phyloP scores from a whole-genome alignment of 1,140 invertebrate genomes.

The Pogonognathellus flavescens region DNA sequence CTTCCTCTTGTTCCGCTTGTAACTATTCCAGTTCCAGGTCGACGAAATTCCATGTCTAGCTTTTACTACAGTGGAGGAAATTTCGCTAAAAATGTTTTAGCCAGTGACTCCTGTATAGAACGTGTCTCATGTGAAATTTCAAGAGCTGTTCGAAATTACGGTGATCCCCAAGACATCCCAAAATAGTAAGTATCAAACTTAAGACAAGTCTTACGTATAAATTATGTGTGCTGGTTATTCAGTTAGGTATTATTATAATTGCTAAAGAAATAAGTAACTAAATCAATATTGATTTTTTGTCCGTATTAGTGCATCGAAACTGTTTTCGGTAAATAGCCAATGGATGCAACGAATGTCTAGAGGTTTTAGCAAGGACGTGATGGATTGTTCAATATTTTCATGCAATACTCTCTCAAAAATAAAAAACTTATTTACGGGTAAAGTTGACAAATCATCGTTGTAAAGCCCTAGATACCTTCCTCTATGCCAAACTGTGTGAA shows the following conservation, averaged over 20 bases:
- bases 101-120: constrained; percentile 49
- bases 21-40: not conserved
- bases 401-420: not conserved
- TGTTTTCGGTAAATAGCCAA: not conserved
- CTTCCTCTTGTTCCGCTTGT: not conserved
- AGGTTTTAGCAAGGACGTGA: not conserved
- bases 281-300: not conserved
- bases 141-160: constrained; percentile 26
- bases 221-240: too few relatives aligned
- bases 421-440: not conserved
- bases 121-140: constrained; percentile 56
- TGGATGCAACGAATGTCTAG: constrained; percentile 6
- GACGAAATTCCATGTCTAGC: constrained; percentile 8
- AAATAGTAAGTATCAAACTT: constrained; percentile 4
- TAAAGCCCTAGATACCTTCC: too few relatives aligned
- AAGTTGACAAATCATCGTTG: not conserved
- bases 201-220: too few relatives aligned
- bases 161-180: constrained; percentile 4
- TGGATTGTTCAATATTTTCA: not conserved
- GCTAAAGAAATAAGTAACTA: too few relatives aligned
- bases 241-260: too few relatives aligned
- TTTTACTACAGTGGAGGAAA: not conserved
- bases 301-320: not conserved
- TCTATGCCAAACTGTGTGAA: too few relatives aligned
- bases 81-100: constrained; percentile 44